phyloP scores from a whole-genome alignment of 2,797 vertebrate genomes.

The Garrulus glandarius region DNA sequence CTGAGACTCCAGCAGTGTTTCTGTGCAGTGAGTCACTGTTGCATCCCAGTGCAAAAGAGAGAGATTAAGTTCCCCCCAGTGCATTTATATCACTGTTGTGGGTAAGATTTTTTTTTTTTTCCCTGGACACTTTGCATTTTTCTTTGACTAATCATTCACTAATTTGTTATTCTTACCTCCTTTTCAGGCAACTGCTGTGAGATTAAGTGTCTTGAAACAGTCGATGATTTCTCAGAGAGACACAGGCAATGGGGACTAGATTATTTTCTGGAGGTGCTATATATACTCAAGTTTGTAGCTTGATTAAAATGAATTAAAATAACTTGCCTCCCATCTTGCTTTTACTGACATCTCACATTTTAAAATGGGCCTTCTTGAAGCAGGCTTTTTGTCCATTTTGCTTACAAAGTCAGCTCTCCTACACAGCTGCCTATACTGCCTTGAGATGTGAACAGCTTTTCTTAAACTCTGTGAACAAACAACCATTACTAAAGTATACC shows the following conservation, averaged over 20 bases:
- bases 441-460: neutral
- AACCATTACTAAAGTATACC: neutral
- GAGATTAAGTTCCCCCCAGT: neutral
- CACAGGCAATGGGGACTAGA: conserved; percentile 72
- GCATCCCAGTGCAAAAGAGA: neutral
- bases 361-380: neutral
- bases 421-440: neutral
- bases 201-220: conserved; percentile 65
- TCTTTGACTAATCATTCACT: neutral
- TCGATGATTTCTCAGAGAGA: conserved; percentile 43
- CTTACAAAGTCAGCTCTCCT: neutral
- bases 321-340: neutral
- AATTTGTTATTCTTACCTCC: neutral
- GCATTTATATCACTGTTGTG: neutral
- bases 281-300: conserved; percentile 56
- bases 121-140: neutral
- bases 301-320: conserved; percentile 31
- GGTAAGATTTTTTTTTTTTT: neutral
- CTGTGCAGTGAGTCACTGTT: neutral
- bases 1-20: neutral
- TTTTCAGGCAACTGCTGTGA: conserved; percentile 68
- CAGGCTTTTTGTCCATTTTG: neutral
- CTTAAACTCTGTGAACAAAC: neutral
- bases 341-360: neutral
- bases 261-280: conserved; percentile 70